Percentiles rank a stretch among this genome's conserved stretches.
phyloP scores from a whole-genome alignment of 2,888 invertebrate species.

The Macrophya annulata region DNA sequence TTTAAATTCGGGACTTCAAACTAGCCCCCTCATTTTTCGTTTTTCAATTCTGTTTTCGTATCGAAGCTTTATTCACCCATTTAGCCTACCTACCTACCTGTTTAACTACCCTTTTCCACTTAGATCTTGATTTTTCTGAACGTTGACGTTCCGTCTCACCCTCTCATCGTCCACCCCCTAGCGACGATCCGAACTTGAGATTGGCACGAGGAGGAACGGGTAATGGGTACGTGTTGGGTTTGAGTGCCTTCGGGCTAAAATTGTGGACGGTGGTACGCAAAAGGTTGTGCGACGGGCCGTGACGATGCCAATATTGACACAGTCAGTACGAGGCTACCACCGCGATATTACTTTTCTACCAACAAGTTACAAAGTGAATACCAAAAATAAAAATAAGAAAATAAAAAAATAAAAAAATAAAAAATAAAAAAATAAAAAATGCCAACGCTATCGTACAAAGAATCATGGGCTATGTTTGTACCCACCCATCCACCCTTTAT shows the following conservation, averaged over 20 bases:
- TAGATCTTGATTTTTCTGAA: slow-evolving; percentile 31
- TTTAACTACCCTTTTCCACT: neutral
- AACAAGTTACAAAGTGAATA: slow-evolving; percentile 41
- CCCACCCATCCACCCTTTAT: neutral
- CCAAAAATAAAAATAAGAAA: too few species aligned
- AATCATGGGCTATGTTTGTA: neutral
- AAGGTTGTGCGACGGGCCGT: slow-evolving; percentile 51
- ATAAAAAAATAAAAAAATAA: too few species aligned
- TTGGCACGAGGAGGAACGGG: slow-evolving; percentile 28
- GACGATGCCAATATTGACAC: slow-evolving; percentile 48
- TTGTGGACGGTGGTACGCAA: slow-evolving; percentile 47
- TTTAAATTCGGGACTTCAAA: too few species aligned
- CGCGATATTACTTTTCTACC: slow-evolving; percentile 46
- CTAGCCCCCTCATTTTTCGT: neutral
- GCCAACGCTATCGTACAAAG: neutral
- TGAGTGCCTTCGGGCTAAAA: slow-evolving; percentile 52
- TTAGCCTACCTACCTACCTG: neutral
- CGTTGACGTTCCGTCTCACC: slow-evolving; percentile 3
- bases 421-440: slow-evolving; percentile 19
- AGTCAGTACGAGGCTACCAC: slow-evolving; percentile 44
- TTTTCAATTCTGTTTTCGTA: neutral
- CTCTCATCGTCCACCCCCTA: neutral
- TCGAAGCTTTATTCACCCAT: neutral
- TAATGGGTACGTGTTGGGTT: slow-evolving; percentile 53
- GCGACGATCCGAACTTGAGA: slow-evolving; percentile 24